phyloP scores from a whole-genome alignment of 2,797 vertebrate species.

The Pseudochirops cupreus region DNA sequence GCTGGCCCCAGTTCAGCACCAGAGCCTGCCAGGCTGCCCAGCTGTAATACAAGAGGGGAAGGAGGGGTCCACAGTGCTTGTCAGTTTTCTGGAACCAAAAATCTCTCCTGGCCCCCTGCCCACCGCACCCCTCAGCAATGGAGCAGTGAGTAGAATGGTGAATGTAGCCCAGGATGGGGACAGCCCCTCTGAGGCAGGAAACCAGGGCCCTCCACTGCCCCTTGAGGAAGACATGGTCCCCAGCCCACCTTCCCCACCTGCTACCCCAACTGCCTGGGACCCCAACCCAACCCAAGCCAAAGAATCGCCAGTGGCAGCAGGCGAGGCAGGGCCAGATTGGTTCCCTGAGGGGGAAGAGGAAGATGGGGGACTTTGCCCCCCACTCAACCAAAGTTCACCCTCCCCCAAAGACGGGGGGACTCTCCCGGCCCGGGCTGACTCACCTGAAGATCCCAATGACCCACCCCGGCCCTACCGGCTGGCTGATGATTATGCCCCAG shows the following conservation, averaged over 20 bases:
- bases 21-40: constrained; percentile 74
- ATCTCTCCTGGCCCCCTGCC: constrained; percentile 43
- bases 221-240: constrained; percentile 66
- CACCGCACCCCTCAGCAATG: constrained; percentile 56
- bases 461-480: constrained; percentile 70
- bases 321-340: constrained; percentile 79
- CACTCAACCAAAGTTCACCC: constrained; percentile 81
- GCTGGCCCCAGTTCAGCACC: constrained; percentile 72
- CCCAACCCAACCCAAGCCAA: constrained; percentile 84
- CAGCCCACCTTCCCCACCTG: constrained; percentile 66
- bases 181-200: constrained; percentile 45
- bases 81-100: constrained; percentile 86
- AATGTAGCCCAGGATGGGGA: constrained; percentile 57
- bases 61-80: constrained; percentile 64
- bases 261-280: constrained; percentile 73
- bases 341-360: constrained; percentile 78
- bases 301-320: constrained; percentile 79
- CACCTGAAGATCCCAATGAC: constrained; percentile 69
- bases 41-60: constrained; percentile 79
- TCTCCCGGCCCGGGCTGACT: constrained; percentile 56
- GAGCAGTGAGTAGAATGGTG: constrained; percentile 61
- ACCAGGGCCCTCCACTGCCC: constrained; percentile 55
- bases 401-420: constrained; percentile 71
- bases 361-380: constrained; percentile 73
- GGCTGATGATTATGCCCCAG: constrained; percentile 70